phyloP scores from a whole-genome alignment of 1,140 invertebrate genomes.

The Anagrus nilaparvatae region DNA sequence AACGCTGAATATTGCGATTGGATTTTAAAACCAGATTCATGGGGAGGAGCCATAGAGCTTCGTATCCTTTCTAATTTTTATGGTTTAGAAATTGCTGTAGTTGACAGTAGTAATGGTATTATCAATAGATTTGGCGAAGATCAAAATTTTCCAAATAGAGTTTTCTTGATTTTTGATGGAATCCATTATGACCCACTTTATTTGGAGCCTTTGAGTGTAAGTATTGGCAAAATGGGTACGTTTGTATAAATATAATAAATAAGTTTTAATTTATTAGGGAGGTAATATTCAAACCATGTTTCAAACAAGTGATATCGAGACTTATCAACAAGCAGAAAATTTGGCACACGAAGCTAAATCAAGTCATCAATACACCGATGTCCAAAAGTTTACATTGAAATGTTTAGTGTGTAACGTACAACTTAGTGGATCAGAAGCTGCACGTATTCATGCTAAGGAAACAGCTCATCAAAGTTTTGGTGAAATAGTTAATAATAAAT shows the following conservation, averaged over 20 bases:
- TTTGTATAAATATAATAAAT: not conserved
- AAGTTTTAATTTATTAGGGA: conserved; percentile 41
- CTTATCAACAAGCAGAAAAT: conserved; percentile 70
- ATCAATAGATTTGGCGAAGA: conserved; percentile 93
- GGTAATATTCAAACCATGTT: conserved; percentile 70
- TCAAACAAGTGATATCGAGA: conserved; percentile 56
- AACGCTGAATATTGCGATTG: conserved; percentile 80
- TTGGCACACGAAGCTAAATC: conserved; percentile 79
- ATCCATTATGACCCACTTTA: conserved; percentile 93
- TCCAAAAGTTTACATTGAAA: conserved; percentile 73
- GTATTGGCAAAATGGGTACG: conserved; percentile 4
- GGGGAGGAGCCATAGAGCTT: conserved; percentile 94
- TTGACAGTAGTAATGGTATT: conserved; percentile 80
- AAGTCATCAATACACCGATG: conserved; percentile 80
- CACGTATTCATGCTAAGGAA: conserved; percentile 71
- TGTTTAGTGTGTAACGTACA: conserved; percentile 68
- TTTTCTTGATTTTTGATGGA: conserved; percentile 90
- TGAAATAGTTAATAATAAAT: conserved; percentile 47
- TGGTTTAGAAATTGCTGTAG: conserved; percentile 85
- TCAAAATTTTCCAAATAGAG: conserved; percentile 69
- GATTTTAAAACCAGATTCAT: conserved; percentile 74
- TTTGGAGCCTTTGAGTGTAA: conserved; percentile 61
- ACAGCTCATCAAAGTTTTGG: conserved; percentile 82
- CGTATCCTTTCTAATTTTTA: conserved; percentile 82
- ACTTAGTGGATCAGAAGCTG: conserved; percentile 67